Percentiles rank a stretch among this genome's conserved stretches.
These are phyloP conservation scores for Noctua pronuba DNA, from an alignment of 2,888 invertebrate species.

Conservation along the genomic window DNA sequence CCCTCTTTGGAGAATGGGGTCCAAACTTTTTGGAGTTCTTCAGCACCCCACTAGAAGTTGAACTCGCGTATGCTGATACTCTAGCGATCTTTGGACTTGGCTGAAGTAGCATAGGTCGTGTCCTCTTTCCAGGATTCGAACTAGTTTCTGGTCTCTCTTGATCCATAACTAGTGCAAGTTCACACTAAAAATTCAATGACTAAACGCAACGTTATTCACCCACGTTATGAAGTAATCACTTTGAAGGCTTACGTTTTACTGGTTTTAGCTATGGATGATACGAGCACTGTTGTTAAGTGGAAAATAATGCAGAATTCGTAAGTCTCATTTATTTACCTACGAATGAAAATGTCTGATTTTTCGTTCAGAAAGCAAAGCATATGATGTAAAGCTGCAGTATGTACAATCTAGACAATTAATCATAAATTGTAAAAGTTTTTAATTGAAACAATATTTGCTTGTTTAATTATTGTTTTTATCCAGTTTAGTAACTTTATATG, in stretches of 20 bases:
- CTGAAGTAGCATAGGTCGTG: slow-evolving; percentile 86
- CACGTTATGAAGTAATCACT: slow-evolving; percentile 31
- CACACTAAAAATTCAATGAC: slow-evolving; percentile 32
- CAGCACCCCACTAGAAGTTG: slow-evolving; percentile 78
- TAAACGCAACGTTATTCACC: slow-evolving; percentile 22
- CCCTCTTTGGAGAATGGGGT: slow-evolving; percentile 75
- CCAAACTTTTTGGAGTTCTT: slow-evolving; percentile 80
- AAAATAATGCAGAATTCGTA: slow-evolving; percentile 56
- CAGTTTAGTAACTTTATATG: background rate
- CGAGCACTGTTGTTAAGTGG: slow-evolving; percentile 25
- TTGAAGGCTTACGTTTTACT: slow-evolving; percentile 35
- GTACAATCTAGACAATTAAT: background rate
- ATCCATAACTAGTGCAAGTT: slow-evolving; percentile 79
- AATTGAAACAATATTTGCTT: background rate
- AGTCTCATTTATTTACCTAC: slow-evolving; percentile 74
- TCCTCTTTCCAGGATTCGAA: slow-evolving; percentile 85
- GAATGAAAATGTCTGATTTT: slow-evolving; percentile 72
- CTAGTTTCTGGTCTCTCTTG: slow-evolving; percentile 84
- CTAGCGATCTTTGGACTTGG: slow-evolving; percentile 85
- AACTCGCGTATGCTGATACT: slow-evolving; percentile 79
- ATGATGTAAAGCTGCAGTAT: slow-evolving; percentile 2
- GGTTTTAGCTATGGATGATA: slow-evolving; percentile 16
- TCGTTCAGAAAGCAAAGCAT: slow-evolving; percentile 61
- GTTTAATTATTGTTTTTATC: background rate
- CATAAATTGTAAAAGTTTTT: background rate